Percentiles rank a stretch among this genome's conserved stretches.
Evolutionary conservation across 1,140 invertebrate species (phyloP).

Genomic region (Euwallacea fornicatus): DNA sequence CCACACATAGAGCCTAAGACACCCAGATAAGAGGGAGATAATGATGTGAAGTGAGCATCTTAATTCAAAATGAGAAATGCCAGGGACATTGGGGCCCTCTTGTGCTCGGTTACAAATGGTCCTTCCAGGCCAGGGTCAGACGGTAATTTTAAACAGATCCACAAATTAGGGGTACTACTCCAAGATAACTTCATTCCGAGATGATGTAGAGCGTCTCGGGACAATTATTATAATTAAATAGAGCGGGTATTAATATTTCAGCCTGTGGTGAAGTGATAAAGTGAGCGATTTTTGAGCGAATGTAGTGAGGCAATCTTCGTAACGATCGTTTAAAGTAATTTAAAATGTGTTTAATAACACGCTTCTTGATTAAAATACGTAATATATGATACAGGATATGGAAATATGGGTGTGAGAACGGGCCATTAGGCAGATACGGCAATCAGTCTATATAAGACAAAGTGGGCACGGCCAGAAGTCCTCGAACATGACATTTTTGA

Average conservation of each 20-base stretch:
- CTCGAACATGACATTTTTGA: neutral
- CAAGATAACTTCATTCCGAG: conserved; percentile 36
- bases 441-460: conserved; percentile 21
- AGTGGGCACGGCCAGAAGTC: neutral
- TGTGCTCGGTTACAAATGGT: conserved; percentile 33
- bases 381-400: conserved; percentile 36
- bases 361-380: conserved; percentile 37
- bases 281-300: neutral
- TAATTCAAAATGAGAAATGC: conserved; percentile 39
- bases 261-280: neutral
- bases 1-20: neutral
- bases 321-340: conserved; percentile 32
- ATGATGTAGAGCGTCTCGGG: conserved; percentile 6
- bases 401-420: conserved; percentile 35
- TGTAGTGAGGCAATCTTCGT: conserved; percentile 35
- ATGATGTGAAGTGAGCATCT: conserved; percentile 37
- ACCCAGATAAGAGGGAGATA: conserved; percentile 27
- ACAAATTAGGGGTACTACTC: conserved; percentile 31
- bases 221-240: neutral
- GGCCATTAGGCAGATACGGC: conserved; percentile 33
- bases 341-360: conserved; percentile 33
- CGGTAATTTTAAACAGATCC: conserved; percentile 39
- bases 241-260: neutral
- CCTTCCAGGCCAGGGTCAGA: conserved; percentile 33
- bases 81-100: conserved; percentile 31